phyloP scores from a whole-genome alignment of 2,888 invertebrate genomes.

The Lasiommata megera region DNA sequence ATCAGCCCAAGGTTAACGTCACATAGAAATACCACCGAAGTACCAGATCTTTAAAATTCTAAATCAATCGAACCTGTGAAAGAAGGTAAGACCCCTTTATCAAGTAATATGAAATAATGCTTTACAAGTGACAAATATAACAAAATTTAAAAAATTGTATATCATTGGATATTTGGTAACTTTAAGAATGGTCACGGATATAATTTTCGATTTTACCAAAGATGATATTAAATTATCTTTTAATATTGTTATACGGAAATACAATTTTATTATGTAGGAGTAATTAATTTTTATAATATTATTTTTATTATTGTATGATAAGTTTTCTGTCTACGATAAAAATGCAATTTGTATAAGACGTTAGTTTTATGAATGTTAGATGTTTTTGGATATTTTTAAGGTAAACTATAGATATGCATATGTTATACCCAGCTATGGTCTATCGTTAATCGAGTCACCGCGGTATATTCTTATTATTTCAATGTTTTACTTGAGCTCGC shows the following conservation, averaged over 20 bases:
- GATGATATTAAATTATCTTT: conserved; percentile 67
- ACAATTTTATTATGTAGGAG: conserved; percentile 33
- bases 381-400: conserved; percentile 18
- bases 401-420: not conserved
- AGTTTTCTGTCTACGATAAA: conserved; percentile 12
- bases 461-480: no score
- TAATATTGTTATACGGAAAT: conserved; percentile 37
- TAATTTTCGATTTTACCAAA: conserved; percentile 64
- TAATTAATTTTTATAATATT: conserved; percentile 20
- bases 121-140: not conserved
- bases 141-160: not conserved
- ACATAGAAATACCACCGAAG: no score
- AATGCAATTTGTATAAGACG: conserved; percentile 22
- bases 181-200: conserved; percentile 44
- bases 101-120: no score
- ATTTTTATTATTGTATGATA: conserved; percentile 5
- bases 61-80: no score
- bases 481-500: no score
- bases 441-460: no score
- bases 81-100: no score
- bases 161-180: conserved; percentile 1
- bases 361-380: conserved; percentile 24
- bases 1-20: no score
- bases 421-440: no score
- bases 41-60: no score